Conservation (phyloP, 1,140 invertebrate genomes). For the Papilio glaucus region DNA sequence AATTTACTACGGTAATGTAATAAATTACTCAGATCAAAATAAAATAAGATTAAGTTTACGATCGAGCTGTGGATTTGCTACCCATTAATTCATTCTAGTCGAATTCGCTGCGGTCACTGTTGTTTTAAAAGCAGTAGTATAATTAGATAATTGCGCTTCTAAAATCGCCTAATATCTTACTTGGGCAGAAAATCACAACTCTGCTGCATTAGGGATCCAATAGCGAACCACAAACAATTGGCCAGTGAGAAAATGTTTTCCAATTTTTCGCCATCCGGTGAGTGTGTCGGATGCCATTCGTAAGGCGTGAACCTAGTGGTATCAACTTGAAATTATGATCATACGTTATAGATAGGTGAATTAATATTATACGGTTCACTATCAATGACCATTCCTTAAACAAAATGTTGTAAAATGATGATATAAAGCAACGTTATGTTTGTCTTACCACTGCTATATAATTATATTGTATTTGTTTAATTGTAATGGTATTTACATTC, state of each 20-base stretch:
- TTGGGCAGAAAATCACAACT: conserved; percentile 95
- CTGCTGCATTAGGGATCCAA: conserved; percentile 96
- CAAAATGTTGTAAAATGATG: too few relatives aligned
- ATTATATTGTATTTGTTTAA: too few relatives aligned
- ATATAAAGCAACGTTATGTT: too few relatives aligned
- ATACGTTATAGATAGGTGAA: too few relatives aligned
- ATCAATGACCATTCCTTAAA: too few relatives aligned
- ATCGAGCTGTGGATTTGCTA: not conserved
- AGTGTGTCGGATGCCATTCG: conserved; percentile 95
- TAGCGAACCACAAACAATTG: conserved; percentile 98
- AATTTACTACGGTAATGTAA: not conserved
- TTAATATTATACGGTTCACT: too few relatives aligned
- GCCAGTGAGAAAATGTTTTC: conserved; percentile 96
- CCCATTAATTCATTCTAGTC: conserved; percentile 53
- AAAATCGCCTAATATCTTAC: conserved; percentile 85
- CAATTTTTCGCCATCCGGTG: conserved; percentile 92
- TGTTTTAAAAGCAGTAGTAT: conserved; percentile 49
- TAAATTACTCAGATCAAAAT: not conserved
- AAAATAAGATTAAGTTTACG: conserved; percentile 1
- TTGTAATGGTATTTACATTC: too few relatives aligned
- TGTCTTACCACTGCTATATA: too few relatives aligned
- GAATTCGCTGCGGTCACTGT: conserved; percentile 78
- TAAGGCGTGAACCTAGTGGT: conserved; percentile 93
- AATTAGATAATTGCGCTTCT: conserved; percentile 48
- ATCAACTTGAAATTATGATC: conserved; percentile 42